A percentile compares a stretch with the other conserved stretches of the same genome.
These are phyloP conservation scores for Gallirallus australis DNA, from an alignment of 2,797 vertebrate species.

Conservation along the genomic window DNA sequence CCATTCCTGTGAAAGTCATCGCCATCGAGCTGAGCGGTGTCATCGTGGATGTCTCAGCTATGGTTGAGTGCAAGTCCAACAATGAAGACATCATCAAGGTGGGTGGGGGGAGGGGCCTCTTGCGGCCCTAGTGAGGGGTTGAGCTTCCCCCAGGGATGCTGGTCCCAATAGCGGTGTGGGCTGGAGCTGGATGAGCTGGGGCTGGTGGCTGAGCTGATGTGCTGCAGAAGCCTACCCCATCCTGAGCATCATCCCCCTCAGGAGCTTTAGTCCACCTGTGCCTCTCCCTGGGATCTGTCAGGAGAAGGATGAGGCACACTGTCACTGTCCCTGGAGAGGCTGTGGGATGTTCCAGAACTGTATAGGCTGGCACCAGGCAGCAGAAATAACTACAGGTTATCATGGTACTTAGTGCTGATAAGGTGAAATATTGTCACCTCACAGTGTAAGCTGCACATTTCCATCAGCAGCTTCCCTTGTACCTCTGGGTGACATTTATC, in stretches of 20 bases:
- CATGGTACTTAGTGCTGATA: not conserved
- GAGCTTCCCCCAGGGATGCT: not conserved
- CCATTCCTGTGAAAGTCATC: constrained; percentile 96
- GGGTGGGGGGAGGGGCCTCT: not conserved
- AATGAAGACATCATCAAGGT: constrained; percentile 99
- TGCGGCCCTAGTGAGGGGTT: not conserved
- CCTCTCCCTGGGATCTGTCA: not conserved
- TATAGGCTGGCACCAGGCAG: not conserved
- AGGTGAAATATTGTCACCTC: not conserved
- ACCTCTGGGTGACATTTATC: not conserved
- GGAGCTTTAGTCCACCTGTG: not conserved
- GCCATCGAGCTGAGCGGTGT: constrained; percentile 93
- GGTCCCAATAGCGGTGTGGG: rapidly evolving
- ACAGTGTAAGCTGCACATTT: not conserved
- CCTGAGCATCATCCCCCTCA: rapidly evolving
- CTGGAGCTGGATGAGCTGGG: not conserved
- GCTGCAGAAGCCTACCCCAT: not conserved
- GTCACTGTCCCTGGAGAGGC: not conserved
- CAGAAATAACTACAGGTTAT: not conserved
- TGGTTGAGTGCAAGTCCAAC: constrained; percentile 92
- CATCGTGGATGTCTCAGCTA: constrained; percentile 88
- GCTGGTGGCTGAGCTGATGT: not conserved
- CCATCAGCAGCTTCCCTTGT: rapidly evolving
- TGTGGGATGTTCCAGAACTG: rapidly evolving
- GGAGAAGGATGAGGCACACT: not conserved